Conservation (phyloP, 2,113 vertebrate species). For the Oenanthe melanoleuca region DNA sequence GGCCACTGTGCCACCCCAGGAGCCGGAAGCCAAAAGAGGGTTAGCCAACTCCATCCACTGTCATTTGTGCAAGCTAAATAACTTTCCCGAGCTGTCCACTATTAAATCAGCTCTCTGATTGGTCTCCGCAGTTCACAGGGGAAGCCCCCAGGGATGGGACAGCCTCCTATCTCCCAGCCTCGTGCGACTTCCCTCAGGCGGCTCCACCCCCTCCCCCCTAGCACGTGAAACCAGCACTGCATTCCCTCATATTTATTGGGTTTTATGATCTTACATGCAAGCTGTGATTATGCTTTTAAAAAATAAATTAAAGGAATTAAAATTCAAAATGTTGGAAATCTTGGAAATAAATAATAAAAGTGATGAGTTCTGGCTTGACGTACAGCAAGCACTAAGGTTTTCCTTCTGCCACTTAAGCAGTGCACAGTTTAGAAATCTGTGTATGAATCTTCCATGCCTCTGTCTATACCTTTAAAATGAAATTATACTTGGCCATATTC, state of each 20-base stretch:
- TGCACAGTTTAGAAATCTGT: background rate
- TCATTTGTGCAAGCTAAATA: too few species aligned
- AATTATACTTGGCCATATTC: slow-evolving; percentile 11
- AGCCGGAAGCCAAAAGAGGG: too few species aligned
- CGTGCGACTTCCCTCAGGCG: too few species aligned
- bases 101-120: too few species aligned
- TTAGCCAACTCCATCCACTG: too few species aligned
- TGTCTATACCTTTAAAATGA: background rate
- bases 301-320: slow-evolving; percentile 12
- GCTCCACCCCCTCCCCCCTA: too few species aligned
- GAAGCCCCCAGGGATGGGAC: too few species aligned
- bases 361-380: background rate
- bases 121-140: too few species aligned
- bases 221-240: too few species aligned
- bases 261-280: background rate
- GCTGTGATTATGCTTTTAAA: background rate
- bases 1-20: too few species aligned
- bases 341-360: slow-evolving; percentile 32
- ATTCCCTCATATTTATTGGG: background rate
- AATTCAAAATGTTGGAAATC: slow-evolving; percentile 28
- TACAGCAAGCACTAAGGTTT: background rate
- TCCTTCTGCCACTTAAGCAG: background rate
- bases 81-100: too few species aligned
- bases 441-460: background rate
- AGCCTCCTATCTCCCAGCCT: too few species aligned